Evolutionary conservation across 1,140 invertebrate genomes (phyloP).

Genomic region (Harpegnathos saltator): DNA sequence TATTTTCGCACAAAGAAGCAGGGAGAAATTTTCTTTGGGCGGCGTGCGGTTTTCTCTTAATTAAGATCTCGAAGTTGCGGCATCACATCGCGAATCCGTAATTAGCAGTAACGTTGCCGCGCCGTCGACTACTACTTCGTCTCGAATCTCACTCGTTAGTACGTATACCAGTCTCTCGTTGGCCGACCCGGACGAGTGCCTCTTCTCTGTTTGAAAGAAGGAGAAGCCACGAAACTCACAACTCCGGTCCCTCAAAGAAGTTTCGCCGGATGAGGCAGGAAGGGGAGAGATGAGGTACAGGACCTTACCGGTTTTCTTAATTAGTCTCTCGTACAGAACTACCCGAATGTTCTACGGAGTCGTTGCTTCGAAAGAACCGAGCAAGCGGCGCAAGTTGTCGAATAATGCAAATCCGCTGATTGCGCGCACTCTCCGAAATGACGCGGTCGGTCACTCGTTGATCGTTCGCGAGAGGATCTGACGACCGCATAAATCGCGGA

Average conservation of each 20-base stretch:
- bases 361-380: not conserved
- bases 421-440: not conserved
- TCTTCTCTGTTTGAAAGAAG: slow-evolving; percentile 40
- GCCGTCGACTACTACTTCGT: slow-evolving; percentile 48
- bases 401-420: slow-evolving; percentile 18
- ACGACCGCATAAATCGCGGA: not conserved
- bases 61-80: slow-evolving; percentile 67
- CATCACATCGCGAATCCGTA: slow-evolving; percentile 67
- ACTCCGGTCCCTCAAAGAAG: slow-evolving; percentile 47
- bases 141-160: slow-evolving; percentile 60
- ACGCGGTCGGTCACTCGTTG: too few relatives aligned
- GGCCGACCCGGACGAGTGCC: slow-evolving; percentile 26
- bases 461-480: not conserved
- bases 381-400: not conserved
- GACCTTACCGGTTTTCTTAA: slow-evolving; percentile 63
- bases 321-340: slow-evolving; percentile 38
- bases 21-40: slow-evolving; percentile 37
- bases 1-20: too few relatives aligned
- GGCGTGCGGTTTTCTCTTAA: slow-evolving; percentile 61
- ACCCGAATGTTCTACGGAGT: not conserved
- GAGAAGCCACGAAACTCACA: slow-evolving; percentile 65
- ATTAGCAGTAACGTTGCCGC: slow-evolving; percentile 67
- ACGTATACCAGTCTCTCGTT: slow-evolving; percentile 44
- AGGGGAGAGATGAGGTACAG: slow-evolving; percentile 12
- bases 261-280: slow-evolving; percentile 41